Percentiles rank a stretch among this genome's conserved stretches.
Evolutionary conservation across 2,888 invertebrate genomes (phyloP).

Genomic region (Dusona sp.): DNA sequence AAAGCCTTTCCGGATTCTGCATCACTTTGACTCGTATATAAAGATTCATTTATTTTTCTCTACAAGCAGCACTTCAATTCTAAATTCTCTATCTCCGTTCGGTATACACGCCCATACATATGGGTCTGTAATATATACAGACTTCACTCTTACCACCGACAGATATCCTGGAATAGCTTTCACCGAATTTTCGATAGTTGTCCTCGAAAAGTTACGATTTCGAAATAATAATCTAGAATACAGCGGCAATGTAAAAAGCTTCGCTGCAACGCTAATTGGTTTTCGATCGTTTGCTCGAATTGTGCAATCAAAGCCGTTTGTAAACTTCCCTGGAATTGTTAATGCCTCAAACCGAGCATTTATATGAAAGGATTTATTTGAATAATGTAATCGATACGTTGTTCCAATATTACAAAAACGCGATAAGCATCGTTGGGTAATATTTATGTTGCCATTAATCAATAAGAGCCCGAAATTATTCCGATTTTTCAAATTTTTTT

Average conservation of each 20-base stretch:
- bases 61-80: neutral
- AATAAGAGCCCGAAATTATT: too few relatives aligned
- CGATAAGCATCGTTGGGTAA: too few relatives aligned
- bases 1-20: constrained; percentile 57
- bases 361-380: too few relatives aligned
- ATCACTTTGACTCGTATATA: constrained; percentile 10
- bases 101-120: neutral
- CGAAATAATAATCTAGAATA: neutral
- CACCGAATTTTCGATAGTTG: neutral
- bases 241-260: neutral
- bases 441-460: too few relatives aligned
- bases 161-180: neutral
- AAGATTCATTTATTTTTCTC: constrained; percentile 40
- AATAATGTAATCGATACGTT: too few relatives aligned
- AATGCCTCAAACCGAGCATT: too few relatives aligned
- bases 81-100: neutral
- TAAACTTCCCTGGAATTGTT: too few relatives aligned
- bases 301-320: neutral
- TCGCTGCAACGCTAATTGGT: neutral
- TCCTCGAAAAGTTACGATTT: neutral
- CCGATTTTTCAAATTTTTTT: too few relatives aligned
- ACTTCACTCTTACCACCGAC: constrained; percentile 9
- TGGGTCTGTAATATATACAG: neutral
- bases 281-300: neutral
- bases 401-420: too few relatives aligned